Evolutionary conservation across 1,140 invertebrate genomes (phyloP).

Genomic region (Caenorhabditis inopinata): DNA sequence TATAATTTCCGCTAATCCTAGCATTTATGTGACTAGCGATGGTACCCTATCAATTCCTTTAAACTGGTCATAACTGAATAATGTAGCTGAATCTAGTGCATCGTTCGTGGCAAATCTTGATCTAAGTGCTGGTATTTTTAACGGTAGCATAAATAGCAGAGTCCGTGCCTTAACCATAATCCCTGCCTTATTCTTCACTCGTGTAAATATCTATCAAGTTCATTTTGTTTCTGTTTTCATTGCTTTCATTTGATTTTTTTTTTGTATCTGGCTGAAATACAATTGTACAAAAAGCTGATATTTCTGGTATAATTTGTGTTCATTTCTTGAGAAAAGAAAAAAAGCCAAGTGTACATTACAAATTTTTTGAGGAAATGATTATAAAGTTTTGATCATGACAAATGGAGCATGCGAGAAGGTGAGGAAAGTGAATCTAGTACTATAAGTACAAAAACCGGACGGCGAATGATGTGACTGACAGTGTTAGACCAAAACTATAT

Average conservation of each 20-base stretch:
- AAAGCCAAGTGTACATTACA: too few species aligned
- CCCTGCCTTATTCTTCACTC: too few species aligned
- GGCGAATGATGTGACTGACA: not conserved
- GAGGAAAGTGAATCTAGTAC: not conserved
- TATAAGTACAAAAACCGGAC: not conserved
- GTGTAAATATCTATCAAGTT: not conserved
- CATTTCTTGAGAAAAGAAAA: too few species aligned
- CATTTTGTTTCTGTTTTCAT: not conserved
- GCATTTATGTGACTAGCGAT: slow-evolving; percentile 27
- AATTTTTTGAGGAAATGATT: too few species aligned
- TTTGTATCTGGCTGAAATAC: too few species aligned
- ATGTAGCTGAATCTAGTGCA: not conserved
- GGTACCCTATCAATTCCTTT: slow-evolving; percentile 27
- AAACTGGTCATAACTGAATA: not conserved
- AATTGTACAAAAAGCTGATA: too few species aligned
- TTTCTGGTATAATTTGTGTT: too few species aligned
- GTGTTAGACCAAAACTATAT: not conserved
- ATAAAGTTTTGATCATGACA: too few species aligned
- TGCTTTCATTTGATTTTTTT: not conserved
- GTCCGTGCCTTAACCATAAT: too few species aligned
- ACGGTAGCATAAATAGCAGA: slow-evolving; percentile 24
- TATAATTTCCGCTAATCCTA: slow-evolving; percentile 19
- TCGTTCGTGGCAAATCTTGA: not conserved
- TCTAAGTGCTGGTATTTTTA: not conserved
- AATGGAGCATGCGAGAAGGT: not conserved